Percentiles rank a stretch among this genome's conserved stretches.
phyloP scores from a whole-genome alignment of 2,888 invertebrate genomes.

The Morpho helenor region DNA sequence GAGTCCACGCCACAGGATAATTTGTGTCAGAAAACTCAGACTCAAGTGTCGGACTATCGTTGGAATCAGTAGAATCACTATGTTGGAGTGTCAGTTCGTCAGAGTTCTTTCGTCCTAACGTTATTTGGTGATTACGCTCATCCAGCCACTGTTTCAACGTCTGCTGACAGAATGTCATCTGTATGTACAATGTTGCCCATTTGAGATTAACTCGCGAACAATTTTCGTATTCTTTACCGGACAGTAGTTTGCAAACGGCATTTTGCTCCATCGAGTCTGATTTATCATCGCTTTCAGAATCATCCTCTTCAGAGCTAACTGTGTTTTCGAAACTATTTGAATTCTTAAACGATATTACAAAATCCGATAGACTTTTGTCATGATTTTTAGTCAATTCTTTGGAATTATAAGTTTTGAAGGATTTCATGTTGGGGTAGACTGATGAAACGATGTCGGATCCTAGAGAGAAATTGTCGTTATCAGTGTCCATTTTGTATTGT shows the following conservation, averaged over 20 bases:
- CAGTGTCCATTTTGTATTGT: conserved; percentile 54
- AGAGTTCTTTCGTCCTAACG: conserved; percentile 49
- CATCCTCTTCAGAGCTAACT: conserved; percentile 45
- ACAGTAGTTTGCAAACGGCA: conserved; percentile 54
- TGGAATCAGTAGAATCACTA: conserved; percentile 53
- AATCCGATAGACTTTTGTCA: conserved; percentile 53
- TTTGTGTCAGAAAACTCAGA: conserved; percentile 39
- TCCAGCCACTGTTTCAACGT: conserved; percentile 88
- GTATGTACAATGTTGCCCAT: conserved; percentile 88
- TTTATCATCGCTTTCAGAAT: conserved; percentile 54
- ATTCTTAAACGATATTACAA: conserved; percentile 61
- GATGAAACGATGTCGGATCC: conserved; percentile 49
- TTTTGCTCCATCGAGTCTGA: conserved; percentile 42
- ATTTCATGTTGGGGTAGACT: conserved; percentile 58
- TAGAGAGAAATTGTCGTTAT: conserved; percentile 54
- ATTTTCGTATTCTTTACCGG: conserved; percentile 53
- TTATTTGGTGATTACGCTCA: conserved; percentile 73
- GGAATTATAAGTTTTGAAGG: conserved; percentile 71
- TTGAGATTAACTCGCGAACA: conserved; percentile 73
- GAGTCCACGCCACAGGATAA: conserved; percentile 52
- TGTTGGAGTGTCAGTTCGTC: conserved; percentile 55
- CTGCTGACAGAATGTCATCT: conserved; percentile 89
- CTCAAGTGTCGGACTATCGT: conserved; percentile 37
- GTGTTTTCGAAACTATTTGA: conserved; percentile 52
- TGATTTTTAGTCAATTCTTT: conserved; percentile 56